Evolutionary conservation across 2,888 invertebrate species (phyloP), one percentile per base, ranked within the genome.

Genomic region (Amphipoea lucens): DNA sequence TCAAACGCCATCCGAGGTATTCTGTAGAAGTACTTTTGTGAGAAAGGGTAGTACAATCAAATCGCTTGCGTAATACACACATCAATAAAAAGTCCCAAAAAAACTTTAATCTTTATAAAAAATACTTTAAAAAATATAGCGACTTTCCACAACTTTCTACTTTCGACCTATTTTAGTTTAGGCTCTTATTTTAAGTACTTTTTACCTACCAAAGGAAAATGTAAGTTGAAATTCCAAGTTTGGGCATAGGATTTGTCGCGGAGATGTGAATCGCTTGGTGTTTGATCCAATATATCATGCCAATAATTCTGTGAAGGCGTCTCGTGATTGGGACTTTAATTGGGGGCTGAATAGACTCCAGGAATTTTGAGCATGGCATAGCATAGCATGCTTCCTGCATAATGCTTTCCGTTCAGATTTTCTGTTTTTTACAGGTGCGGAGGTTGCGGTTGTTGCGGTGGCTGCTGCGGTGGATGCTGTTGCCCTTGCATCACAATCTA

Each of bases 401-500:
- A 60, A n/a, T 60, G n/a, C 11, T n/a, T 23, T 6, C 3, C 11
- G 17, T 48, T 48, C 29, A 11, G 20, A 65, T 65, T 5, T 20
- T 65, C 6, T 9, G 62, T 75, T 81, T n/a, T 70, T 89, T 83
- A 3, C 92, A 95, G 95, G 94, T 95, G 95, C 90, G 95, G 95
- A 89, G 87, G 89, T 67, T 92, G 92, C 79, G 92, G 86, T 42
- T 94, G 95, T 87, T 89, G 91, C 73, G 90, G 92, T 77, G 90
- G 91, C 60, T 88, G 92, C 82, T 86, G 90, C 71, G 87, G 90
- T 17, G 89, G 91, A 81, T 89, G 90, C 76, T 92, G 94, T 89
- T 95, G 96, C 87, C 96, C 96, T 0, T 91, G 90, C 85, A 96
- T 96, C 81, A 96, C 96, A 1, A 96, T 96, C 85, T 95, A 96